These are phyloP conservation scores for Thelaira solivaga DNA, from an alignment of 2,888 invertebrate species.

Conservation along the genomic window DNA sequence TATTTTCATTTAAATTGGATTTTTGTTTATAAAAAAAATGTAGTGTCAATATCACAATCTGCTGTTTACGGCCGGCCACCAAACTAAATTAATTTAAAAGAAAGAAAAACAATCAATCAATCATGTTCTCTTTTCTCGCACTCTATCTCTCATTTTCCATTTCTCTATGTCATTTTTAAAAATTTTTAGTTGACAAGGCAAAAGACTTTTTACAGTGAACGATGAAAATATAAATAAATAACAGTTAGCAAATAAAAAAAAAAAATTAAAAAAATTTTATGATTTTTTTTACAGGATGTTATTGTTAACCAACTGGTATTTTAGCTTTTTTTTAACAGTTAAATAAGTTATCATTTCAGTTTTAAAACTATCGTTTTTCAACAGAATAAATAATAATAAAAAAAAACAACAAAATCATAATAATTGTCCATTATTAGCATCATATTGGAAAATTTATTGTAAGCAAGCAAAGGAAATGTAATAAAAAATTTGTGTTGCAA, in stretches of 20 bases:
- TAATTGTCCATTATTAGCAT: not conserved
- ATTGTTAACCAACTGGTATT: conserved; percentile 7
- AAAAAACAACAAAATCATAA: no score
- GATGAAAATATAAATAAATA: conserved; percentile 4
- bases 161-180: no score
- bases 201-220: no score
- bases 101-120: no score
- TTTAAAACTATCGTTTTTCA: not conserved
- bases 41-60: no score
- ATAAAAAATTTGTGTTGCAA: conserved; percentile 5
- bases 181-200: no score
- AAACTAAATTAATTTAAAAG: no score
- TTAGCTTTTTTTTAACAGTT: not conserved
- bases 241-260: conserved; percentile 2
- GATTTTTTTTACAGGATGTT: conserved; percentile 40
- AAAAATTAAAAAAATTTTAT: conserved; percentile 17
- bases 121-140: no score
- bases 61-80: no score
- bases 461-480: not conserved
- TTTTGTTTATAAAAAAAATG: no score
- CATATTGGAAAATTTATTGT: not conserved
- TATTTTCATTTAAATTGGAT: no score
- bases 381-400: not conserved
- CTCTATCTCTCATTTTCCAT: no score
- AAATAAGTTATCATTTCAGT: not conserved